Base-by-base conservation (phyloP, 2,113 vertebrate species). In the Ophthalmolycus amberensis region DNA sequence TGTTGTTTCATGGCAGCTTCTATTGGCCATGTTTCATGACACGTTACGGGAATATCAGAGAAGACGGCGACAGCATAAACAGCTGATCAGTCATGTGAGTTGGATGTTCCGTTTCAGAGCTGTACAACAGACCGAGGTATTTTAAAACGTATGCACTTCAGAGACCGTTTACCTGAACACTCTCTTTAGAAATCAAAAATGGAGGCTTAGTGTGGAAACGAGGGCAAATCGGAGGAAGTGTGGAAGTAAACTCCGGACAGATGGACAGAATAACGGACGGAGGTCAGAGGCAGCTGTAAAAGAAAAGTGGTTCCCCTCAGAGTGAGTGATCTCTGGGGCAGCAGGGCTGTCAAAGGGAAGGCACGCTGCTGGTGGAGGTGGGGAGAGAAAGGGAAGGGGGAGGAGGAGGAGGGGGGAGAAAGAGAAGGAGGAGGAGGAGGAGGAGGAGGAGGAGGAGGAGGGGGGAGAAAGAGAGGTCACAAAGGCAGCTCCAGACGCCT, bases 401-500 rank as follows among this genome's bases (percentile, higher is more conserved):
- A 20, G 48, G n/a, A n/a, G 15, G 38, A 27, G 15, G 10, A 25
- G 14, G 34, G 22, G 16, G 11, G 48, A n/a, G 44, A 50, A 25
- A 25, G 52, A 42, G 12, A 14, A 32, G 15, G 32, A 27, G 15
- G 5, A n/a, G 6, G 59, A 9, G 29, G n/a, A n/a, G n/a, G n/a
- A n/a, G n/a, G n/a, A n/a, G n/a, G n/a, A n/a, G n/a, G n/a, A n/a
- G n/a, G n/a, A 32, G 15, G 32, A 27, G 15, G 56, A 20, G 27
- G 32, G 10, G 32, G 34, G 27, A 10, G 37, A 18, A 8, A 1
- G 2, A 7, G 58, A 10, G 34, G 59, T 44, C 22, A 52, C 18
- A 66, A 42, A 73, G 56, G 71, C 65, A 78, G 63, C 52, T 85
- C 79, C 83, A 91, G 84, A 77, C 54, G 29, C 65, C 79, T 29